Evolutionary conservation across 2,888 invertebrate genomes (phyloP).

Genomic region (Chymomyza fuscimana): DNA sequence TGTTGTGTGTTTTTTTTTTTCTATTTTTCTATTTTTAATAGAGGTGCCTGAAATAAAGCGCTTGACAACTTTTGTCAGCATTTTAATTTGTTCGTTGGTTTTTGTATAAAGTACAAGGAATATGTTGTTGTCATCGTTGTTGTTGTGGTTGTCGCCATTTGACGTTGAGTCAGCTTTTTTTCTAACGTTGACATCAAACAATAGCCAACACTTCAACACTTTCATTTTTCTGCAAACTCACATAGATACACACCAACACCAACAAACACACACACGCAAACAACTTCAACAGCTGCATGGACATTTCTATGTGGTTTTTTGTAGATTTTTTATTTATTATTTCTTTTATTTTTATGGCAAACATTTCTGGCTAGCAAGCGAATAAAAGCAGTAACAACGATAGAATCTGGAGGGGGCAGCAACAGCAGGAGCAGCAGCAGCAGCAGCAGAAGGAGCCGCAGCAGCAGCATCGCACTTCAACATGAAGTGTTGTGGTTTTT

Average conservation of each 20-base stretch:
- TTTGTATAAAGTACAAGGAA: background rate
- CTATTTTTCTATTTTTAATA: background rate
- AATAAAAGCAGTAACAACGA: constrained; percentile 43
- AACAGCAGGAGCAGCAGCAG: background rate
- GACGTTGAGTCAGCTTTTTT: constrained; percentile 36
- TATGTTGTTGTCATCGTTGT: background rate
- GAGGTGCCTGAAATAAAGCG: background rate
- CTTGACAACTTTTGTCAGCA: background rate
- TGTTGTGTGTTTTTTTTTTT: background rate
- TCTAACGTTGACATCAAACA: constrained; percentile 61
- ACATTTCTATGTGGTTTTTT: constrained; percentile 47
- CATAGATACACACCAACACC: constrained; percentile 22
- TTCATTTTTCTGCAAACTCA: constrained; percentile 57
- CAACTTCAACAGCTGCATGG: constrained; percentile 1
- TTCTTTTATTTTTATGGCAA: constrained; percentile 26
- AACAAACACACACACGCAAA: constrained; percentile 18
- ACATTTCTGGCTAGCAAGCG: background rate
- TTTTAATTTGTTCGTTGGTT: background rate
- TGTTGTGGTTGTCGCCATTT: constrained; percentile 33
- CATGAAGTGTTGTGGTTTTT: constrained; percentile 66
- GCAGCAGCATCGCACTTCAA: constrained; percentile 65
- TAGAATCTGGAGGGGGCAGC: no score
- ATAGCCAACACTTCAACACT: constrained; percentile 72
- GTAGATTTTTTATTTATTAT: constrained; percentile 68
- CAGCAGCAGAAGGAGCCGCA: no score